Evolutionary conservation across 1,140 invertebrate genomes (phyloP), one percentile per base, ranked within the genome.

Genomic region (Leptopilina boulardi): DNA sequence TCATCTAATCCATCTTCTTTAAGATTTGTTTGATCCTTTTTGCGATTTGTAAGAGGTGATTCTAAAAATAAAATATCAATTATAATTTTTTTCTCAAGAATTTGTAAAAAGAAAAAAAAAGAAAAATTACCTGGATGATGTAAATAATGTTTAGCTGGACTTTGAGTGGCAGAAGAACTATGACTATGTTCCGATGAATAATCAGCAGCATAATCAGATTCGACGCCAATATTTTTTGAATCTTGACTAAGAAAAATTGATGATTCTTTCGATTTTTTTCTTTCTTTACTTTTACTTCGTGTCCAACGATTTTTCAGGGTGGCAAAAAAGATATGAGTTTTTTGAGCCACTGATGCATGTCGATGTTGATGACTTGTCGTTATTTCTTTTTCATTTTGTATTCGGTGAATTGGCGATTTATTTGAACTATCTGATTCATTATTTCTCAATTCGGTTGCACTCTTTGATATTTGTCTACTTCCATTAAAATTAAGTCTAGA

Each of bases 191-290:
- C 94, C 10, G 93, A 95, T 47, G 94, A 95, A 81, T 94, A 93
- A 89, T 95, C 94, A 13, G 94, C 94, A 1, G 94, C 94, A 88
- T 95, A 95, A 82, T 96, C 75, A 91, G 95, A 88, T 91, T 94
- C 90, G 59, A 86, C 75, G 8, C 85, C 84, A 23, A 74, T 74
- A 74, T 66, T 79, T 76, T 83, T 87, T 82, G 90, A 90, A 3
- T 79, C 75, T 30, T 77, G 84, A 34, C 3, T 47, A 70, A 87
- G 6, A 88, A 91, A 0, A 90, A 91, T 82, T 72, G 91, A 91
- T 84, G 38, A 89, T 78, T 89, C 91, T 79, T 84, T 91, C 19
- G 82, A 77, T 70, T 90, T 89, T 74, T 88, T 90, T 1, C 93
- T 84, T 80, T 94, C 93, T 87, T 93, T 94, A 83, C 93, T 94